These are phyloP conservation scores for Paradisaea rubra DNA, from an alignment of 2,113 vertebrate genomes.

Conservation along the genomic window DNA sequence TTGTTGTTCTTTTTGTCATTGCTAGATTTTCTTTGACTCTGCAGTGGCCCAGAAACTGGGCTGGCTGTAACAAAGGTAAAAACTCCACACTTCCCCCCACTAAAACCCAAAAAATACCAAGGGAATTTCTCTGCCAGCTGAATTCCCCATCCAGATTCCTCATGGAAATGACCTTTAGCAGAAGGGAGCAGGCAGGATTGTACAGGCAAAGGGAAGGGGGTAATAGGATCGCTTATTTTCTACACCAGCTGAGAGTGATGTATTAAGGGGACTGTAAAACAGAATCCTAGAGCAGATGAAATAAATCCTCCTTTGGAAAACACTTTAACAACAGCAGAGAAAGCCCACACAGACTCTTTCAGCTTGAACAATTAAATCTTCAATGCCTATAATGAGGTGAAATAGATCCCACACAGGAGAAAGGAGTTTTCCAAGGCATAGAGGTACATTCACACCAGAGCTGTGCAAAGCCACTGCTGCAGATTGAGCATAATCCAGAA, in stretches of 20 bases:
- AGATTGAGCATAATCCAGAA: background rate
- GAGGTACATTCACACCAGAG: background rate
- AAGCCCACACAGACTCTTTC: background rate
- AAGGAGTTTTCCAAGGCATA: background rate
- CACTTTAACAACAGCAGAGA: background rate
- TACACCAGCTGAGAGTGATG: background rate
- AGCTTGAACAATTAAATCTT: background rate
- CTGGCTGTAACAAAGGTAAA: background rate
- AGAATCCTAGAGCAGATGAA: background rate
- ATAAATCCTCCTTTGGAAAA: background rate
- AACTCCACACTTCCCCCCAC: accelerated
- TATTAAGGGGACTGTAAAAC: background rate
- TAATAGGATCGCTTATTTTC: background rate
- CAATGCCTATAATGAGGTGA: background rate
- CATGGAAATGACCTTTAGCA: background rate
- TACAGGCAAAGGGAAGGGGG: background rate
- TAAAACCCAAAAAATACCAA: background rate
- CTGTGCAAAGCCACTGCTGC: background rate
- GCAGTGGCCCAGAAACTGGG: background rate
- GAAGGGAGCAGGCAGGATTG: background rate
- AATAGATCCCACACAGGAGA: background rate
- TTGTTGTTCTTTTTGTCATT: background rate
- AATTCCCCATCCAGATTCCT: background rate
- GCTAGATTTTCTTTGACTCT: background rate
- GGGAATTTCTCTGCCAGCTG: background rate